phyloP scores from a whole-genome alignment of 2,888 invertebrate species.

The Arctia plantaginis region DNA sequence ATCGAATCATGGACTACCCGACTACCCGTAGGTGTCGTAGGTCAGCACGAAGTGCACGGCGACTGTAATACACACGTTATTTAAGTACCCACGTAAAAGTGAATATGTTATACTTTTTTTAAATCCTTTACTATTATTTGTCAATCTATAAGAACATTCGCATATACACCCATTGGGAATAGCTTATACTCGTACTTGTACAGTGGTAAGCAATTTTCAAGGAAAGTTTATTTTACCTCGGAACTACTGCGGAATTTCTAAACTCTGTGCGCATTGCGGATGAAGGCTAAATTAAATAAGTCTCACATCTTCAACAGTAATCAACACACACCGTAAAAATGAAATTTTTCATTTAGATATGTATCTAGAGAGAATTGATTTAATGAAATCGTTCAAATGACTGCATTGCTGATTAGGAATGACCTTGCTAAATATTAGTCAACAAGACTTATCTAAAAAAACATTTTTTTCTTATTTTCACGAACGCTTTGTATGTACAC shows the following conservation, averaged over 20 bases:
- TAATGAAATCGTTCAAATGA: neutral
- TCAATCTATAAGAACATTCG: too few species aligned
- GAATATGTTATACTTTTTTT: neutral
- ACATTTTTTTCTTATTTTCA: neutral
- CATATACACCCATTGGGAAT: neutral
- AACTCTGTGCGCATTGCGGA: constrained; percentile 4
- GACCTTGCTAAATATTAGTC: neutral
- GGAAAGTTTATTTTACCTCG: constrained; percentile 4
- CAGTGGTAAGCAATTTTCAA: neutral
- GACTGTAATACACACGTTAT: neutral
- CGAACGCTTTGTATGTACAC: neutral
- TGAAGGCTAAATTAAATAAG: neutral
- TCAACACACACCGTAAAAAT: neutral
- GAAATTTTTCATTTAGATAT: neutral
- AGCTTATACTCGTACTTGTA: neutral
- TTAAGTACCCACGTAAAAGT: too few species aligned
- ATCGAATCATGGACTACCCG: neutral
- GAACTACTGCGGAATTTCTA: neutral
- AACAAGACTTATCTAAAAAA: too few species aligned
- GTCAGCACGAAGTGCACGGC: neutral
- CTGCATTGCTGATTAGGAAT: neutral
- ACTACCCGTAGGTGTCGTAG: neutral
- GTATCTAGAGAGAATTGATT: neutral
- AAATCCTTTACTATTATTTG: neutral
- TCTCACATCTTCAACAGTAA: accelerated